Percentiles rank a stretch among this genome's conserved stretches.
phyloP scores from a whole-genome alignment of 2,888 invertebrate genomes.

The Netelia melanura region DNA sequence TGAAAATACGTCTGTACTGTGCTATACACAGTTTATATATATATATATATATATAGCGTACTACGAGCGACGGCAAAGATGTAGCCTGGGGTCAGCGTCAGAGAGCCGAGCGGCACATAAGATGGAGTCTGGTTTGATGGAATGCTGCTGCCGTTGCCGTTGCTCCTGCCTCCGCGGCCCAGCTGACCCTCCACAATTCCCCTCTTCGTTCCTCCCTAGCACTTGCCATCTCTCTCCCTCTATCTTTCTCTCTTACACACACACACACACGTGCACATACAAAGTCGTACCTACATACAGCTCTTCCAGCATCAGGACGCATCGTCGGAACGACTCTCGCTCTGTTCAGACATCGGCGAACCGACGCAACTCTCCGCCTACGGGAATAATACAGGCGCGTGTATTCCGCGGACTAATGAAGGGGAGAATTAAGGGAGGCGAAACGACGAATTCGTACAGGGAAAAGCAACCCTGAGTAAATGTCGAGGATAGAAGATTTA shows the following conservation, averaged over 20 bases:
- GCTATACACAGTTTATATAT: constrained; percentile 35
- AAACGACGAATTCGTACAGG: constrained; percentile 42
- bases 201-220: constrained; percentile 34
- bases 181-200: constrained; percentile 71
- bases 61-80: constrained; percentile 70
- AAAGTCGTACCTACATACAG: constrained; percentile 17
- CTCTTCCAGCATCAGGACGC: constrained; percentile 44
- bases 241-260: constrained; percentile 31
- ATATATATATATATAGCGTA: constrained; percentile 35
- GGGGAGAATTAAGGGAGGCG: constrained; percentile 24
- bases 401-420: constrained; percentile 41
- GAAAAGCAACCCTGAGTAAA: not conserved
- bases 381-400: constrained; percentile 56
- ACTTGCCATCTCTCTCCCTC: constrained; percentile 48
- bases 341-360: constrained; percentile 39
- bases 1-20: constrained; percentile 56
- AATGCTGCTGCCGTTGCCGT: constrained; percentile 83
- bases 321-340: constrained; percentile 50
- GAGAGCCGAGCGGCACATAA: constrained; percentile 75
- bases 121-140: constrained; percentile 85
- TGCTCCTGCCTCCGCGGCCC: constrained; percentile 74
- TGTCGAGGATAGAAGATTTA: not conserved
- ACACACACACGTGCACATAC: not conserved
- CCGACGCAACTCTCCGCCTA: constrained; percentile 63
- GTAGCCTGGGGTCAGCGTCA: constrained; percentile 77